Evolutionary conservation across 1,140 invertebrate genomes (phyloP).

Genomic region (Zaprionus africanus): DNA sequence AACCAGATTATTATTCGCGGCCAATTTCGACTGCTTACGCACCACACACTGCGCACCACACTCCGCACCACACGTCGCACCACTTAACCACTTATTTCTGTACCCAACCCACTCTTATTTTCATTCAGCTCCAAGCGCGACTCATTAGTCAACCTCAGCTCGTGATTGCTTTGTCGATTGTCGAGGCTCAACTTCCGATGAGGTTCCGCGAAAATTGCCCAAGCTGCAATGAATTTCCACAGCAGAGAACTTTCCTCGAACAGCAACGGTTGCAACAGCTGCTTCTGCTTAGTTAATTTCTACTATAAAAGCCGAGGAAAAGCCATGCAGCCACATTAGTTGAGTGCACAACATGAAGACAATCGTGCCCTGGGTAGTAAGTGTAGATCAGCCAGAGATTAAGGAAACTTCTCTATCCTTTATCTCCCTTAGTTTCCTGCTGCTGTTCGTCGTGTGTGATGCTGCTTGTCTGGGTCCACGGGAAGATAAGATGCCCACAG

Average conservation of each 20-base stretch:
- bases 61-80: neutral
- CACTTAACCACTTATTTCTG: conserved; percentile 20
- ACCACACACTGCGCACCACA: conserved; percentile 10
- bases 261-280: neutral
- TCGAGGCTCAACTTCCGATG: conserved; percentile 3
- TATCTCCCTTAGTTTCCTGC: neutral
- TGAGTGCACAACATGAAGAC: neutral
- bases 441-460: neutral
- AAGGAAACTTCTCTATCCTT: no score
- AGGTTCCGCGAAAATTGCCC: neutral
- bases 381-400: neutral
- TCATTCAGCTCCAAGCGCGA: conserved; percentile 57
- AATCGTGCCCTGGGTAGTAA: neutral
- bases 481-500: neutral
- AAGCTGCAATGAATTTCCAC: neutral
- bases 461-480: neutral
- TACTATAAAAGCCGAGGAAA: conserved; percentile 26
- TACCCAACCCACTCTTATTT: conserved; percentile 68
- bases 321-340: neutral
- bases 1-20: conserved; percentile 75
- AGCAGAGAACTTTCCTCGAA: neutral
- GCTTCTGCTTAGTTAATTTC: neutral
- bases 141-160: conserved; percentile 62
- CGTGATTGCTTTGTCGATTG: conserved; percentile 8
- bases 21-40: conserved; percentile 57